Conservation (phyloP, 2,888 invertebrate genomes). For the Monoplex corrugatus region DNA sequence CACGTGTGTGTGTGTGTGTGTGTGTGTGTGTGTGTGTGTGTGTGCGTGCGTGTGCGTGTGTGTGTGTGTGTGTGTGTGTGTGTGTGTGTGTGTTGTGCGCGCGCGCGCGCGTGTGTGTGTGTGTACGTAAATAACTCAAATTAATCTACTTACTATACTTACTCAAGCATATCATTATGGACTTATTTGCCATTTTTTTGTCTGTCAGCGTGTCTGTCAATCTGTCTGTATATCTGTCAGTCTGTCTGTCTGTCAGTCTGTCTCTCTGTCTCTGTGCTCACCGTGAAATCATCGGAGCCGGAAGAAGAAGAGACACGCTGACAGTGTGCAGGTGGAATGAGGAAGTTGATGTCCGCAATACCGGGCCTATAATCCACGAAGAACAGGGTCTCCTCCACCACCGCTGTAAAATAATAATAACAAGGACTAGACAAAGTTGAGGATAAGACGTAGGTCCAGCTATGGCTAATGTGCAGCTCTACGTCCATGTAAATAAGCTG, state of each 20-base stretch:
- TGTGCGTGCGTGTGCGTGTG: background rate
- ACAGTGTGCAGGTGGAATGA: background rate
- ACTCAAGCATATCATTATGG: too few relatives aligned
- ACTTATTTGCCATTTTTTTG: background rate
- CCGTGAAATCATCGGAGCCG: background rate
- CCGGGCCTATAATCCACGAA: slow-evolving; percentile 4
- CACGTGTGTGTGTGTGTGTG: background rate
- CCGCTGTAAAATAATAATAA: too few relatives aligned
- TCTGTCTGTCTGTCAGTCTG: background rate
- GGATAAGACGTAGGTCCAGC: too few relatives aligned
- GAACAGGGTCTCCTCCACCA: background rate
- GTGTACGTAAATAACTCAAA: background rate
- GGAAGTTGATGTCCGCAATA: slow-evolving; percentile 17
- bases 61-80: background rate
- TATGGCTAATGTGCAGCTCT: too few relatives aligned
- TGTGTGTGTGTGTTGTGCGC: background rate
- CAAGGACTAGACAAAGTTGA: too few relatives aligned
- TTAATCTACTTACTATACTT: too few relatives aligned
- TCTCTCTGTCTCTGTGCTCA: background rate
- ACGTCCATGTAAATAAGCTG: too few relatives aligned
- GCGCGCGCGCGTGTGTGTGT: background rate
- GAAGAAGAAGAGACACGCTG: background rate
- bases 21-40: background rate
- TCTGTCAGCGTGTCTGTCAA: background rate
- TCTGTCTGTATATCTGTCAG: background rate